Base-by-base conservation (phyloP, 2,113 vertebrate species). In the Eretmochelys imbricata region DNA sequence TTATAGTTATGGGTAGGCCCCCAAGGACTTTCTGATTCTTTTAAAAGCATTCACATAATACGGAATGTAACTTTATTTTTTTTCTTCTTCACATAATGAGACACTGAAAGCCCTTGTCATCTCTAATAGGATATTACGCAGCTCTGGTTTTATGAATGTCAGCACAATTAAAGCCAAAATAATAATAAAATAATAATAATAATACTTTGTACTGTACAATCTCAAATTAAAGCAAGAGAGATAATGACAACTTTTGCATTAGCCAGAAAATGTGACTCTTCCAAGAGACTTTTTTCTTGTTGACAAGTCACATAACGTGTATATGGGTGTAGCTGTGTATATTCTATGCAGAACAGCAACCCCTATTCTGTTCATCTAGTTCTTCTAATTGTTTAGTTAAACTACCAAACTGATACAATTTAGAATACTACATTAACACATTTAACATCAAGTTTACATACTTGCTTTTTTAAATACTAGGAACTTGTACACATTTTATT, bases 101-200 rank as follows among this genome's bases (percentile, higher is more conserved):
- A 98, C 96, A 97, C 87, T 87, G 8, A 97, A 98, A 98, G 97
- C 97, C 97, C 97, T 97, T 98, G 97, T 98, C 96, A 98, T 98
- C 96, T 98, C 94, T 97, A 98, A 98, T 97, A 98, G 95, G 97
- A 97, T 98, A 97, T 97, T 97, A 96, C 97, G 96, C 98, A 94
- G 96, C 97, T 98, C 95, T 97, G 97, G 93, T 97, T 54, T 97
- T 97, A 98, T 97, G 97, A 98, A 98, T 97, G 97, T 98, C 98
- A 98, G 96, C 98, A 98, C 98, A 98, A 94, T 97, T 98, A 98
- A 98, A 98, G 97, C 98, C 98, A 97, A 98, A 98, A 97, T 97
- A 87, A 96, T 96, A 97, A 88, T 96, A 97, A 97, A 87, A 96
- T 96, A 97, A 88, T 96, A 97, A 97, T 97, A 97, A 81, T 93